Base-by-base conservation (phyloP, 2,797 vertebrate species). In the Catostomus latipinnis region DNA sequence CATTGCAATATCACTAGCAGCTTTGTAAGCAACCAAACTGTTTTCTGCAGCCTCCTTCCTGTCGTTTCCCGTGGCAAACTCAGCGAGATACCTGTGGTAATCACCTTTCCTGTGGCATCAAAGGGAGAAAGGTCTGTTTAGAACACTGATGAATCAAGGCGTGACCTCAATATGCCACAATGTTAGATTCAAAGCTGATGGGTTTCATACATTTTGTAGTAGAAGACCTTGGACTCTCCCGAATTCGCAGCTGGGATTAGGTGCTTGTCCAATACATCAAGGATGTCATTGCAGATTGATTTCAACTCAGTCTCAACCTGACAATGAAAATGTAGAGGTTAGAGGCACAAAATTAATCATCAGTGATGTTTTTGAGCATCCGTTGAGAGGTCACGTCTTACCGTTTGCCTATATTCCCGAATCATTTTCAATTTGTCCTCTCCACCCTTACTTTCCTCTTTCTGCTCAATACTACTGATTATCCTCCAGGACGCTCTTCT, bases 151-250 rank as follows among this genome's bases (percentile, higher is more conserved):
- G 70, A 22, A 68, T 22, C 66, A 58, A 58, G 50, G 48, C 0
- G 5, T 16, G 4, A 65, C 13, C 46, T 57, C 49, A 48, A 66
- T 60, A 50, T 58, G 45, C 48, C 43, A 70, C 50, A 62, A 49
- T 18, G 13, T 57, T 60, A 63, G n/a, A 46, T 11, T 56, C 8
- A 76, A 14, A 14, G 12, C 6, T 1, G 0, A 18, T 34, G 34
- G 34, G 34, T 4, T 54, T 78, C 86, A 88, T 95, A 99, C 97
- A 99, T 99, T 98, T 99, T 98, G 93, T 98, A 97, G 95, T 99
- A 99, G 95, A 99, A 99, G 95, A 99, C 98, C 94, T 97, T 98
- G 66, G 98, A 99, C 93, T 99, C 96, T 90, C 98, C 98, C 89
- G 94, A 94, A 91, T 89, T 95, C 88, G 98, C 97, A 89, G 97